Conservation (phyloP, 23 tunicate genomes). For the Trididemnum miniatum region DNA sequence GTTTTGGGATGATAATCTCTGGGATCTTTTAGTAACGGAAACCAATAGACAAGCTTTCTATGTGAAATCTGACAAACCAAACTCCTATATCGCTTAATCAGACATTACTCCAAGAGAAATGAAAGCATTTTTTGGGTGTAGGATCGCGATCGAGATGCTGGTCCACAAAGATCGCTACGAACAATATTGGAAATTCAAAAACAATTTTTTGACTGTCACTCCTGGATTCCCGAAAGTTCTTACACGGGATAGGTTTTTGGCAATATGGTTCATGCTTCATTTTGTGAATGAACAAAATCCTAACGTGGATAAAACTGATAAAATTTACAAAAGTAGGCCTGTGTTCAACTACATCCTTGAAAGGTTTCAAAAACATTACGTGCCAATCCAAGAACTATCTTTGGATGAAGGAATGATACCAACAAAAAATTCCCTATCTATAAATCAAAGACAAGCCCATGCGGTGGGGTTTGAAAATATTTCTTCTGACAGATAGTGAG, state of each 20-base stretch:
- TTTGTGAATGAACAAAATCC: slow-evolving; percentile 11
- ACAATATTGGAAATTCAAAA: slow-evolving; percentile 7
- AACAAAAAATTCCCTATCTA: slow-evolving; percentile 5
- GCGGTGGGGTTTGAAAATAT: background rate
- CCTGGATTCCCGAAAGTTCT: slow-evolving; percentile 26
- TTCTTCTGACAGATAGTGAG: background rate
- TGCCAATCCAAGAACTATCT: background rate
- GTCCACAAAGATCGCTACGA: slow-evolving; percentile 33
- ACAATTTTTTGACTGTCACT: slow-evolving; percentile 10
- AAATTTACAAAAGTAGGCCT: slow-evolving; percentile 6
- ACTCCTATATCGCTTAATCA: background rate
- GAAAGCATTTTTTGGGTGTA: slow-evolving; percentile 11
- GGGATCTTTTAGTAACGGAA: slow-evolving; percentile 20
- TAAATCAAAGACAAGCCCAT: background rate
- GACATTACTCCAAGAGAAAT: slow-evolving; percentile 19
- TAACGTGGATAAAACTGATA: slow-evolving; percentile 9
- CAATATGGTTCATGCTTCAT: slow-evolving; percentile 14
- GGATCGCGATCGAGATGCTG: slow-evolving; percentile 29
- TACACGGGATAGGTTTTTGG: slow-evolving; percentile 12
- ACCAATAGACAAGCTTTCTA: slow-evolving; percentile 7
- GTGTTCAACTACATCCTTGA: background rate
- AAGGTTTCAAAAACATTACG: background rate
- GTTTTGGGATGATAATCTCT: slow-evolving; percentile 1
- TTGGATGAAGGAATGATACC: slow-evolving; percentile 7
- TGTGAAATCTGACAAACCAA: slow-evolving; percentile 9